phyloP scores from a whole-genome alignment of 2,888 invertebrate genomes.

The Netelia virgata region DNA sequence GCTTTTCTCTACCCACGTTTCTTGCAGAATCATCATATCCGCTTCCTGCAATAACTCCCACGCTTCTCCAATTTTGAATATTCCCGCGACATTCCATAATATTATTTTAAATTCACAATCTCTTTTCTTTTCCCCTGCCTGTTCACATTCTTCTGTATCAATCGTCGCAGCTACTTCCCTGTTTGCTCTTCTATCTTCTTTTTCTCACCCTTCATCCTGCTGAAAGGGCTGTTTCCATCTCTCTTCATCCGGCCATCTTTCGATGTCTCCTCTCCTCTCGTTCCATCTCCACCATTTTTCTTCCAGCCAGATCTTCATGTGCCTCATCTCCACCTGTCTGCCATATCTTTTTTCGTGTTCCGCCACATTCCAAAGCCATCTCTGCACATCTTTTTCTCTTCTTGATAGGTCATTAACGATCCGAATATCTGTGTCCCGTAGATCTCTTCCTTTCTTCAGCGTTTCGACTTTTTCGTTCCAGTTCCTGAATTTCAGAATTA shows the following conservation, averaged over 20 bases:
- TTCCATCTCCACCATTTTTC: background rate
- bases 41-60: constrained; percentile 25
- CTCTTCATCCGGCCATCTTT: too few relatives aligned
- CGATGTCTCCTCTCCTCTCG: too few relatives aligned
- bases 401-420: constrained; percentile 39
- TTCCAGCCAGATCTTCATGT: constrained; percentile 23
- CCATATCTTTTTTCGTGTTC: background rate
- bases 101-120: background rate
- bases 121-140: background rate
- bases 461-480: constrained; percentile 11
- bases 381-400: constrained; percentile 42
- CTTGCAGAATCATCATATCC: constrained; percentile 18
- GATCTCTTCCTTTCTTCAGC: constrained; percentile 24
- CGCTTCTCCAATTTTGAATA: constrained; percentile 22
- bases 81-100: constrained; percentile 49
- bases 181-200: background rate
- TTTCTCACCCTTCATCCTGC: background rate
- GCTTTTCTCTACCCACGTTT: constrained; percentile 42
- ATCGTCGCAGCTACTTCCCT: background rate
- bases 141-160: too few relatives aligned
- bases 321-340: background rate
- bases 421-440: constrained; percentile 5
- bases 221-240: too few relatives aligned
- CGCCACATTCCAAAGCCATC: constrained; percentile 8
- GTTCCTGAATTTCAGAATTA: background rate